phyloP scores from a whole-genome alignment of 1,140 invertebrate genomes.

The Caenorhabditis tropicalis region DNA sequence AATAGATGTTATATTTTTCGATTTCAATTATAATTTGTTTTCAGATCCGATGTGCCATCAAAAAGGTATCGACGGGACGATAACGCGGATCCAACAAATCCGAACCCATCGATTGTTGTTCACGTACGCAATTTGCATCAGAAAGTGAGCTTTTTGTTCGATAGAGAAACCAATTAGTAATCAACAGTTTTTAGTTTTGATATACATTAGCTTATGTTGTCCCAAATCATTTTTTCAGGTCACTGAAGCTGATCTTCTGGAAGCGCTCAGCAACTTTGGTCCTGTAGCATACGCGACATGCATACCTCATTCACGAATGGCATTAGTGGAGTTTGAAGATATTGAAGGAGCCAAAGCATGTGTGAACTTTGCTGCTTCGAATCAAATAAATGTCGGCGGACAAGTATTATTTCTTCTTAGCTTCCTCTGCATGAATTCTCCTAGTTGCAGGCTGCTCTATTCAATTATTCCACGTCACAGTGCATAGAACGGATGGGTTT shows the following conservation, averaged over 20 bases:
- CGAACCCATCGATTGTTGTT: constrained; percentile 59
- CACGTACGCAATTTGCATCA: constrained; percentile 57
- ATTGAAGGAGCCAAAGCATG: constrained; percentile 71
- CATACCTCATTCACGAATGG: constrained; percentile 72
- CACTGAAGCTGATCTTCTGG: constrained; percentile 67
- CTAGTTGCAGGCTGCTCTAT: constrained; percentile 70
- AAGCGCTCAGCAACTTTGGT: constrained; percentile 65
- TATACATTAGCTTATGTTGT: too few species aligned
- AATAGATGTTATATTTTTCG: background rate
- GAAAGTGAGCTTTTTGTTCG: background rate
- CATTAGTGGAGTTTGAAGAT: constrained; percentile 73
- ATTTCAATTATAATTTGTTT: background rate
- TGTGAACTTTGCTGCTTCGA: constrained; percentile 72
- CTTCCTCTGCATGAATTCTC: background rate
- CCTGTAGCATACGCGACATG: constrained; percentile 73
- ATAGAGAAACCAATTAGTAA: background rate
- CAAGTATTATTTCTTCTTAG: background rate
- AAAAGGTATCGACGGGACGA: constrained; percentile 51
- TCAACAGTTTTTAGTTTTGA: too few species aligned
- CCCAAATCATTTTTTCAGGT: constrained; percentile 42
- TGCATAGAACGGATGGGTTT: constrained; percentile 73
- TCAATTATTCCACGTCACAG: constrained; percentile 74
- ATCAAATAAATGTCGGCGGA: constrained; percentile 73
- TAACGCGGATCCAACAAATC: constrained; percentile 53
- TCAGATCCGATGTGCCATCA: background rate